Evolutionary conservation across 1,140 invertebrate species (phyloP), one percentile per base, ranked within the genome.

Genomic region (Platyscapa corneri): DNA sequence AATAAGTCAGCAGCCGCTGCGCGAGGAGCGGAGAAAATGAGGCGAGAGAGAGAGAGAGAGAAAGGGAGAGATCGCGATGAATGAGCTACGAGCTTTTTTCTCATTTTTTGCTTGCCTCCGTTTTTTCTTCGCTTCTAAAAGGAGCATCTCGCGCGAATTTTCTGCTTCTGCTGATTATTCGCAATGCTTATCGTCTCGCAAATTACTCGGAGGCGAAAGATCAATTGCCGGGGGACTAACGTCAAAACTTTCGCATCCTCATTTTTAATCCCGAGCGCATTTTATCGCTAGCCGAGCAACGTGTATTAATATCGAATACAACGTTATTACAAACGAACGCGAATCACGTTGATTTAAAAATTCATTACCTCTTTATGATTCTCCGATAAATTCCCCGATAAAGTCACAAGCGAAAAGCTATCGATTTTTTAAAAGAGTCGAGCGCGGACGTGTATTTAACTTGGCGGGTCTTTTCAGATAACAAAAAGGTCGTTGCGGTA

Each of bases 1-100:
- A 92, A 91, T 91, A 90, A 91, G 89, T 90, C 88, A 89, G 90
- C 83, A 76, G 27, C 87, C 89, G 90, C 79, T 76, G 23, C 27
- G n/a, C 12, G 3, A 53, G n/a, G 16, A 53, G 18, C 3, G 53
- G 37, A 18, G 78, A 67, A 64, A 64, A 37, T 37, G 67, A 70
- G 32, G 5, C 77, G 37, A 8, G 72, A 75, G 72, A 39, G 37
- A 12, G 60, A 60, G 8, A 27, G 77, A 79, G 56, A 16, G 56
- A 37, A 8, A 74, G 70, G 1, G 20, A 34, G 70, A 23, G 70
- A 23, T 27, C 6, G 70, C 2, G 70, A 30, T 12, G 37, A 16
- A 67, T 32, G 64, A 10, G 34, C 16, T 10, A 46, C 42, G 53
- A 27, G 3, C 27, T n/a, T 64, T 30, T n/a, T 64, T 18, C 8